Percentiles rank a stretch among this genome's conserved stretches.
These are phyloP conservation scores for Corydoras maculifer DNA, from an alignment of 2,113 vertebrate species.

Conservation along the genomic window DNA sequence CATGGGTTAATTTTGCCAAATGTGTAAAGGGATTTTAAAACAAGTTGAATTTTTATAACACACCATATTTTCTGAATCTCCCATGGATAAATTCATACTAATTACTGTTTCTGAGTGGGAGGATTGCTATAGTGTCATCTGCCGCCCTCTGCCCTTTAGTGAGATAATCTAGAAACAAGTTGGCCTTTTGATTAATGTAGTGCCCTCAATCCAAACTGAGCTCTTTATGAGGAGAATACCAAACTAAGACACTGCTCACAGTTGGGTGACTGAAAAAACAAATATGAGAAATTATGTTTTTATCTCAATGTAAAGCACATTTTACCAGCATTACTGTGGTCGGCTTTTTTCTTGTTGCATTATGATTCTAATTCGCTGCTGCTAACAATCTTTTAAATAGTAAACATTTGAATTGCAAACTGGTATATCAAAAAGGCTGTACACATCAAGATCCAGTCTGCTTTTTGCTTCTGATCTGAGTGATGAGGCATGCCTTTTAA, in stretches of 20 bases:
- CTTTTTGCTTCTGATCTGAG: constrained; percentile 29
- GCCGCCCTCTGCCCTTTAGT: constrained; percentile 32
- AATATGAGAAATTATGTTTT: constrained; percentile 34
- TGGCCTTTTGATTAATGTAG: constrained; percentile 44
- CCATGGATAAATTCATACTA: background rate
- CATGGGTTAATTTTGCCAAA: background rate
- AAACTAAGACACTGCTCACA: constrained; percentile 22
- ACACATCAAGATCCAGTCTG: constrained; percentile 43
- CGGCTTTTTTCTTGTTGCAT: constrained; percentile 11
- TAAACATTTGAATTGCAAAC: constrained; percentile 24
- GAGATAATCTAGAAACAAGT: constrained; percentile 41
- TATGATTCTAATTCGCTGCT: constrained; percentile 32
- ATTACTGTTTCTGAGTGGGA: constrained; percentile 30
- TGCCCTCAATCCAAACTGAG: constrained; percentile 23
- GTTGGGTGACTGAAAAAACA: constrained; percentile 26
- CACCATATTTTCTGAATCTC: background rate
- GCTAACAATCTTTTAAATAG: constrained; percentile 19
- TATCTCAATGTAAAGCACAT: constrained; percentile 3
- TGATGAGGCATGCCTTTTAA: constrained; percentile 50
- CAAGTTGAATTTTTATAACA: background rate
- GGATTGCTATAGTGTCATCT: constrained; percentile 27
- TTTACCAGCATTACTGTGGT: background rate
- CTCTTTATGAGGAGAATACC: constrained; percentile 29
- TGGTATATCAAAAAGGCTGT: constrained; percentile 52
- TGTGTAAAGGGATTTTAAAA: background rate